These are phyloP conservation scores for Acridotheres tristis DNA, from an alignment of 2,797 vertebrate genomes.

Conservation along the genomic window DNA sequence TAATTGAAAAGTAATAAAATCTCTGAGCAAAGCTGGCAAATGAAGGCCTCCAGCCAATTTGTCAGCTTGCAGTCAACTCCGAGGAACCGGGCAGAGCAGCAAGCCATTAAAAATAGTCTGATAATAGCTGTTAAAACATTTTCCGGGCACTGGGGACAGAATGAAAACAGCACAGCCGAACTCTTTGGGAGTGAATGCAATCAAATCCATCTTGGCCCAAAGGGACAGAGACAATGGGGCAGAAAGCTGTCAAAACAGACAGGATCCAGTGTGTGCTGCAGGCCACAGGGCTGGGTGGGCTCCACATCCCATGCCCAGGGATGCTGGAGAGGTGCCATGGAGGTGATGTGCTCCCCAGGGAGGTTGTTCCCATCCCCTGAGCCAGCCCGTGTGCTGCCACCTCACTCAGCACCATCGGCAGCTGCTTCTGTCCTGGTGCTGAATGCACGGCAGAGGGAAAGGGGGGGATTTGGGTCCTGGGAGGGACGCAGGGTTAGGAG, in stretches of 20 bases:
- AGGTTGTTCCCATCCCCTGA: neutral
- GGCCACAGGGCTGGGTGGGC: neutral
- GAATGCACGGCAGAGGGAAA: neutral
- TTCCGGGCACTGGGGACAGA: constrained; percentile 5
- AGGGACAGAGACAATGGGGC: neutral
- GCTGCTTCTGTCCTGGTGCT: neutral
- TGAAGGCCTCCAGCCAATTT: constrained; percentile 69
- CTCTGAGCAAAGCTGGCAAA: constrained; percentile 72
- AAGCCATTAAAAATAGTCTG: constrained; percentile 67
- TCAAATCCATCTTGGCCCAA: constrained; percentile 26
- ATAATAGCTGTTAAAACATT: constrained; percentile 66
- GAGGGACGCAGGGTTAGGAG: neutral
- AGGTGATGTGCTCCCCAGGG: neutral
- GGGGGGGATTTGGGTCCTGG: neutral
- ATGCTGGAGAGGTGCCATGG: neutral
- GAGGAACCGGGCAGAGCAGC: constrained; percentile 63
- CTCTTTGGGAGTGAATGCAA: neutral
- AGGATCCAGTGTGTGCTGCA: neutral
- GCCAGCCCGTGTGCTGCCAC: neutral
- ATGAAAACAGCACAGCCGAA: neutral
- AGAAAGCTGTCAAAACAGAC: constrained; percentile 6
- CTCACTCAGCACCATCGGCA: accelerated
- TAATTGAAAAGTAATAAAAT: constrained; percentile 74
- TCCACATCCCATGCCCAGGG: neutral
- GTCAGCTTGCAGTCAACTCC: constrained; percentile 73